Percentiles rank a stretch among this genome's conserved stretches.
These are phyloP conservation scores for Sebastes alutus DNA, from an alignment of 2,797 vertebrate genomes.

Conservation along the genomic window DNA sequence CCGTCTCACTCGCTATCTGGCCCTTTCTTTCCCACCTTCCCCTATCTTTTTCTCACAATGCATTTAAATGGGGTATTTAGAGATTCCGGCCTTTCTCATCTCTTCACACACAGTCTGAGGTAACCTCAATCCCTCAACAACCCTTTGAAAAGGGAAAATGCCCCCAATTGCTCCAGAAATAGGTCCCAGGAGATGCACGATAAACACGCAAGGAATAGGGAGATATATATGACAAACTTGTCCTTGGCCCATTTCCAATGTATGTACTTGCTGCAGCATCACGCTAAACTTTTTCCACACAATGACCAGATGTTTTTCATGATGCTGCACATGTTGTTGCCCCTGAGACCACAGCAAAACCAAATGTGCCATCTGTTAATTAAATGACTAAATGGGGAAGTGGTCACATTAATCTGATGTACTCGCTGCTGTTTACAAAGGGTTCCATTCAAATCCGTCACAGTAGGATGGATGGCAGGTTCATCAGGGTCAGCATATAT, in stretches of 20 bases:
- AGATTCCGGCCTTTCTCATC: conserved; percentile 59
- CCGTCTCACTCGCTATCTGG: conserved; percentile 69
- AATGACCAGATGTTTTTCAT: conserved; percentile 38
- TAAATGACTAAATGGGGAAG: conserved; percentile 22
- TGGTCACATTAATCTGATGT: conserved; percentile 24
- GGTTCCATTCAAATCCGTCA: conserved; percentile 22
- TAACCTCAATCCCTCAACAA: conserved; percentile 60
- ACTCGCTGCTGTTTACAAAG: conserved; percentile 27
- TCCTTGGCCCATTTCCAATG: conserved; percentile 23
- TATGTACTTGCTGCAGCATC: conserved; percentile 2
- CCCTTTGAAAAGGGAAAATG: conserved; percentile 47
- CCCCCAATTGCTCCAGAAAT: conserved; percentile 47
- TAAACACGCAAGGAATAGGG: conserved; percentile 23
- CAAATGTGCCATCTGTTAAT: conserved; percentile 51
- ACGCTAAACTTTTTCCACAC: conserved; percentile 13
- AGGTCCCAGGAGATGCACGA: conserved; percentile 37
- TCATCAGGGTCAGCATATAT: background rate
- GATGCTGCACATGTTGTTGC: conserved; percentile 19
- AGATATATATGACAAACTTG: conserved; percentile 35
- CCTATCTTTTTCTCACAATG: conserved; percentile 73
- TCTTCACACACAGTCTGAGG: conserved; percentile 50
- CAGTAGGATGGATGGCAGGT: background rate
- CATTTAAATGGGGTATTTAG: conserved; percentile 81
- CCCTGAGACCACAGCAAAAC: conserved; percentile 25
- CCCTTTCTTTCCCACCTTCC: conserved; percentile 52